These are phyloP conservation scores for Drosophila diplacantha DNA, from an alignment of 2,888 invertebrate species.

Conservation along the genomic window DNA sequence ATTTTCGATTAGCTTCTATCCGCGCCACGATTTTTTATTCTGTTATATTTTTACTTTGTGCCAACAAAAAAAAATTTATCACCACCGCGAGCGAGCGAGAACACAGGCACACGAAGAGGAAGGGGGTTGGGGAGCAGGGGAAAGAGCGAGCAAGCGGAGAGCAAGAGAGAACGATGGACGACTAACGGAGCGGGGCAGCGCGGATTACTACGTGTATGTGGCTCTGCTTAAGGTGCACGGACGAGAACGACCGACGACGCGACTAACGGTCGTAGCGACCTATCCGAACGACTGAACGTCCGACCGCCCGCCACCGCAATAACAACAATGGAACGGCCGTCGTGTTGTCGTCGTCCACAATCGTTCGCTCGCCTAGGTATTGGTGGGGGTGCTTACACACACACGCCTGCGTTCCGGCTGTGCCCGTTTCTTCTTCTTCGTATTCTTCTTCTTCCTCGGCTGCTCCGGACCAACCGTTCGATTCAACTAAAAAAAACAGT, in stretches of 20 bases:
- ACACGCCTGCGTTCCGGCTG: constrained; percentile 28
- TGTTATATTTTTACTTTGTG: constrained; percentile 70
- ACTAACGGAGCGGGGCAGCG: constrained; percentile 9
- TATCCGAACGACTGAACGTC: constrained; percentile 32
- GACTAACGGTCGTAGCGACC: constrained; percentile 35
- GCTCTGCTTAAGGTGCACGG: constrained; percentile 40
- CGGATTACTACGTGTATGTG: constrained; percentile 31
- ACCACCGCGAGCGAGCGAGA: constrained; percentile 48
- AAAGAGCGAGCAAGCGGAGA: constrained; percentile 14
- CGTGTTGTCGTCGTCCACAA: constrained; percentile 11
- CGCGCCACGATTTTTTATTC: constrained; percentile 44
- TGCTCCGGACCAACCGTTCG: constrained; percentile 6
- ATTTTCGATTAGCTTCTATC: constrained; percentile 33
- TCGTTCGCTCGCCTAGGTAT: constrained; percentile 43
- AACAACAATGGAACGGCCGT: constrained; percentile 41
- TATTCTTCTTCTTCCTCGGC: not conserved
- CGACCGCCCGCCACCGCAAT: constrained; percentile 40
- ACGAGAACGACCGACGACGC: constrained; percentile 38
- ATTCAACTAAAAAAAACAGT: constrained; percentile 12
- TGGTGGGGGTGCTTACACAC: constrained; percentile 21
- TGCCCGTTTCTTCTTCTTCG: constrained; percentile 3
- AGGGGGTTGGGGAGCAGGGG: not conserved
- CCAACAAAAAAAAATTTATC: constrained; percentile 67
- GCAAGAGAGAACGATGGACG: constrained; percentile 6
- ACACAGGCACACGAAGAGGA: constrained; percentile 34